These are phyloP conservation scores for Dicycla oo DNA, from an alignment of 2,888 invertebrate species.

Conservation along the genomic window DNA sequence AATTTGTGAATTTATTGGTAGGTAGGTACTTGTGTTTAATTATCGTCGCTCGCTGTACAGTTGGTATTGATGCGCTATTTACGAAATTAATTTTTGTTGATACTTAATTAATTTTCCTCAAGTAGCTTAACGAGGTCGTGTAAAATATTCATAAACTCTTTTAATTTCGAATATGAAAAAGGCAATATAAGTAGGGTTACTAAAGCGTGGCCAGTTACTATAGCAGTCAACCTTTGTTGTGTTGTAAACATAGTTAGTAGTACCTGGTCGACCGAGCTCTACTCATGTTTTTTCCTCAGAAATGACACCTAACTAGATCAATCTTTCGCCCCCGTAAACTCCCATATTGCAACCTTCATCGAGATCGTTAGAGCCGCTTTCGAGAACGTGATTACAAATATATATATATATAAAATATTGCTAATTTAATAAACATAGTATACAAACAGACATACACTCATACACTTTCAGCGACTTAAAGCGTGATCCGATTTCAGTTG, in stretches of 20 bases:
- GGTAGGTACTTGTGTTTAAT: conserved; percentile 56
- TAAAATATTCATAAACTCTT: conserved; percentile 10
- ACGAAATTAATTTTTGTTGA: conserved; percentile 44
- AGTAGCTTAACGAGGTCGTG: conserved; percentile 1
- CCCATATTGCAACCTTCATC: too few relatives aligned
- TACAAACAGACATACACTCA: neutral
- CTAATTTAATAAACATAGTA: conserved; percentile 3
- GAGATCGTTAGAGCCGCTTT: too few relatives aligned
- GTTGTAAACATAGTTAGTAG: too few relatives aligned
- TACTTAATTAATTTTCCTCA: conserved; percentile 27
- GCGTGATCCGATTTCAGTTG: conserved; percentile 43
- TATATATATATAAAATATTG: too few relatives aligned
- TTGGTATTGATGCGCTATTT: conserved; percentile 39
- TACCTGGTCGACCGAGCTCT: too few relatives aligned
- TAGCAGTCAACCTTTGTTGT: too few relatives aligned
- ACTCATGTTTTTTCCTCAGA: too few relatives aligned
- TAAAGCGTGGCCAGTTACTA: too few relatives aligned
- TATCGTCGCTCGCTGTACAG: conserved; percentile 39
- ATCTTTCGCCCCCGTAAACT: too few relatives aligned
- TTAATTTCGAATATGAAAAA: conserved; percentile 1
- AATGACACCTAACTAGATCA: too few relatives aligned
- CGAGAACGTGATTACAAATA: too few relatives aligned
- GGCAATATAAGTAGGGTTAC: neutral
- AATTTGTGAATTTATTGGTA: conserved; percentile 62
- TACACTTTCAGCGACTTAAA: neutral